Conservation (phyloP, 2,888 invertebrate species). For the Tachystola acroxantha region DNA sequence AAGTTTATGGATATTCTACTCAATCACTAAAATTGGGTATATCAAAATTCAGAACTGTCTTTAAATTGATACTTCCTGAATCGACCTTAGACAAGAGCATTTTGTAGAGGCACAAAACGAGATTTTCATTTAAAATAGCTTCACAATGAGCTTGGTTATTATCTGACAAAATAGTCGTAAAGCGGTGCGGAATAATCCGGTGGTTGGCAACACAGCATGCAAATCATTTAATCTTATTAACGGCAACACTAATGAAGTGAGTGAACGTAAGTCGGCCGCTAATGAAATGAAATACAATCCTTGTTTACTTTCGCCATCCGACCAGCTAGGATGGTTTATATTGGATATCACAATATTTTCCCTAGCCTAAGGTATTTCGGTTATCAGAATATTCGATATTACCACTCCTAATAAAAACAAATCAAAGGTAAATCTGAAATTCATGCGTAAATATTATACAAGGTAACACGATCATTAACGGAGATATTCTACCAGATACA, state of each 20-base stretch:
- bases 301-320: conserved; percentile 35
- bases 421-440: conserved; percentile 24
- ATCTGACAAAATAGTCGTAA: conserved; percentile 2
- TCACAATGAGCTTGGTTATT: conserved; percentile 1
- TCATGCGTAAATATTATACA: conserved; percentile 13
- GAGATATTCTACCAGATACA: neutral
- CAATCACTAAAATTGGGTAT: too few relatives aligned
- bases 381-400: conserved; percentile 30
- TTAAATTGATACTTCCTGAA: too few relatives aligned
- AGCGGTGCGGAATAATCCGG: neutral
- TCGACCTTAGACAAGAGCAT: too few relatives aligned
- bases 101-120: neutral
- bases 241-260: conserved; percentile 35
- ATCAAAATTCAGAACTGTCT: too few relatives aligned
- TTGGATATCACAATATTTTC: conserved; percentile 41
- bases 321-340: conserved; percentile 28
- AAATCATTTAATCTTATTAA: conserved; percentile 45
- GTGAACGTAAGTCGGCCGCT: conserved; percentile 34
- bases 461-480: conserved; percentile 10
- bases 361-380: conserved; percentile 26
- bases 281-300: conserved; percentile 45
- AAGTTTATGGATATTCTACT: too few relatives aligned
- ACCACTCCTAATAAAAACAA: conserved; percentile 33
- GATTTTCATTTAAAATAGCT: neutral
- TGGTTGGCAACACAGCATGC: conserved; percentile 3